Evolutionary conservation across 2,888 invertebrate species (phyloP), one percentile per base, ranked within the genome.

Genomic region (Muschampia plurimacula): DNA sequence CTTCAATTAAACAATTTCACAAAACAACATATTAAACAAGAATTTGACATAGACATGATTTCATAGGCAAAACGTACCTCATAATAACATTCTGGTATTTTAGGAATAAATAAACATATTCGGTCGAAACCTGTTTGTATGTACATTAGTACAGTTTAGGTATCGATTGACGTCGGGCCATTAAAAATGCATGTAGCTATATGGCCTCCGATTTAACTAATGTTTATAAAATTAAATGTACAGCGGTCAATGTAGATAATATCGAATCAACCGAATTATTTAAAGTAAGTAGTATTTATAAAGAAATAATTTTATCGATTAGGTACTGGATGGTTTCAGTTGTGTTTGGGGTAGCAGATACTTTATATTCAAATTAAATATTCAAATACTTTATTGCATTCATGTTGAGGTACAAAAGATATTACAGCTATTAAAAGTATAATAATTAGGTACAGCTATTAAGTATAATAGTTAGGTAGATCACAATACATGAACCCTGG

Each of bases 141-240:
- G 28, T 28, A 57, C 2, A 0, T 15, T 15, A 6, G 15, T 57
- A 12, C 6, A 28, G 57, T 46, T 46, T 46, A 52, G n/a, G 32
- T 59, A 62, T 39, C 9, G 62, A 62, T 39, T 36, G 36, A 49
- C 13, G 60, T 68, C 44, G 68, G 68, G 68, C 68, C 68, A 68
- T 68, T 68, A 68, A 62, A 62, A 62, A 62, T 62, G 62, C 62
- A 32, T 36, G 13, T 60, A 32, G 8, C 12, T 13, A 15, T 6
- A 13, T n/a, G 36, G 28, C 13, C 39, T 28, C 32, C 57, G 32
- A 59, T 10, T 13, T 28, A 32, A 28, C 3, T 12, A 32, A n/a
- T 46, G 13, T 44, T 36, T 46, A 2, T 3, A 49, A 10, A 12
- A 49, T 49, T 2, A 49, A 4, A n/a, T n/a, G n/a, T 4, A n/a